Percentiles rank a stretch among this genome's conserved stretches.
phyloP scores from a whole-genome alignment of 2,888 invertebrate species.

The Acleris holmiana region DNA sequence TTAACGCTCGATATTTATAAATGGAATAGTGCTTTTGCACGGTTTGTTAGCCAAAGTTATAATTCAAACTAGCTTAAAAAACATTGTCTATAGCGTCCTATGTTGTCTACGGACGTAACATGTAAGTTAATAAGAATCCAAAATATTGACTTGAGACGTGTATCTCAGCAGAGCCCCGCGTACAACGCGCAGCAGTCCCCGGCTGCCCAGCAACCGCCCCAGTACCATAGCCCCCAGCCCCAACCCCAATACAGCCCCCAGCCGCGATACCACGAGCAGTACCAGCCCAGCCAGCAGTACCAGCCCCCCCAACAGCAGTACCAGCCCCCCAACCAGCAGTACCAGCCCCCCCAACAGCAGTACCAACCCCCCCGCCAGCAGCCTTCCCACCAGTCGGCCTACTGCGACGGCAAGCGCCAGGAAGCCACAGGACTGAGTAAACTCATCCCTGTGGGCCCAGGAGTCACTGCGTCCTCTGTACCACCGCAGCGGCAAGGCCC shows the following conservation, averaged over 20 bases:
- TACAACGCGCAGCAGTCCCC: constrained; percentile 77
- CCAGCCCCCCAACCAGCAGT: constrained; percentile 23
- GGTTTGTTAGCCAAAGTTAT: too few species aligned
- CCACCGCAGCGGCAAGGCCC: constrained; percentile 65
- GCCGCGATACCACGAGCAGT: too few species aligned
- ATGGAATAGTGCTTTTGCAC: too few species aligned
- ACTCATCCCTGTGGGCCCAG: constrained; percentile 76
- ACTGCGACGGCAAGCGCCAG: constrained; percentile 71
- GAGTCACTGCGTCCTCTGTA: constrained; percentile 57
- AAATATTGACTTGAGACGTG: constrained; percentile 36
- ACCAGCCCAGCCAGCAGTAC: too few species aligned
- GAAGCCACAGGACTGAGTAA: constrained; percentile 74
- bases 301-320: constrained; percentile 24
- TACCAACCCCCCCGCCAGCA: constrained; percentile 42
- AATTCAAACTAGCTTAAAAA: too few species aligned
- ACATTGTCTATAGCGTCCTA: too few species aligned
- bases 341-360: constrained; percentile 36
- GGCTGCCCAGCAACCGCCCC: constrained; percentile 48
- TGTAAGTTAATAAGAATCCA: neutral
- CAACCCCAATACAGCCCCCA: constrained; percentile 35
- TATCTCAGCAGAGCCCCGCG: constrained; percentile 72
- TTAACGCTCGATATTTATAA: too few species aligned
- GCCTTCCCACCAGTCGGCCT: constrained; percentile 49
- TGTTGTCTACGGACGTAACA: too few species aligned
- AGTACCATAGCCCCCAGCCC: constrained; percentile 30